phyloP scores from a whole-genome alignment of 2,888 invertebrate species.

The Craniophora ligustri region DNA sequence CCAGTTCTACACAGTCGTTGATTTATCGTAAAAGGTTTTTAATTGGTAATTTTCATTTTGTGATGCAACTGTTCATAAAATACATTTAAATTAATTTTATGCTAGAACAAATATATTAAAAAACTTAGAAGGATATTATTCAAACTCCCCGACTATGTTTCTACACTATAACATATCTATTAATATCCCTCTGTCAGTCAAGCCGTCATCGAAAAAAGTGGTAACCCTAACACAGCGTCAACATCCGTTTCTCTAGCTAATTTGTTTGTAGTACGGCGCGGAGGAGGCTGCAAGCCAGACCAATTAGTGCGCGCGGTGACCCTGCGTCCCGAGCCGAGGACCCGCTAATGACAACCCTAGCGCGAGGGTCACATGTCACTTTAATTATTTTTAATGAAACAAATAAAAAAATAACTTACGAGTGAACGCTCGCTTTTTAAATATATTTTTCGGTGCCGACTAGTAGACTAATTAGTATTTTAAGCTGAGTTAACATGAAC shows the following conservation, averaged over 20 bases:
- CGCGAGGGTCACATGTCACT: conserved; percentile 64
- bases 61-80: no score
- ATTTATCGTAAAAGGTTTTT: no score
- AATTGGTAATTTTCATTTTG: no score
- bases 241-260: conserved; percentile 77
- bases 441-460: conserved; percentile 40
- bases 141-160: conserved; percentile 3
- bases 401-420: conserved; percentile 59
- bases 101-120: neutral
- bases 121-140: conserved; percentile 9
- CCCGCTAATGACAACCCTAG: conserved; percentile 70
- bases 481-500: conserved; percentile 43
- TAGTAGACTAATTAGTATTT: conserved; percentile 56
- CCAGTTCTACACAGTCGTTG: no score
- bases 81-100: no score
- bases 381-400: conserved; percentile 68
- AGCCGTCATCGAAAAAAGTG: conserved; percentile 42
- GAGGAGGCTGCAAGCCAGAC: conserved; percentile 71
- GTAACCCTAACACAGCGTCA: conserved; percentile 64
- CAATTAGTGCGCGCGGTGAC: conserved; percentile 75
- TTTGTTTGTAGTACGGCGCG: conserved; percentile 74
- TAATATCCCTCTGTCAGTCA: conserved; percentile 23
- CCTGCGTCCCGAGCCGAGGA: conserved; percentile 59
- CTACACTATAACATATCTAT: conserved; percentile 15
- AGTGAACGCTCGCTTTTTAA: conserved; percentile 47